phyloP scores from a whole-genome alignment of 53 echinoderm and acorn worm genomes.

The Echinarachnius parma region DNA sequence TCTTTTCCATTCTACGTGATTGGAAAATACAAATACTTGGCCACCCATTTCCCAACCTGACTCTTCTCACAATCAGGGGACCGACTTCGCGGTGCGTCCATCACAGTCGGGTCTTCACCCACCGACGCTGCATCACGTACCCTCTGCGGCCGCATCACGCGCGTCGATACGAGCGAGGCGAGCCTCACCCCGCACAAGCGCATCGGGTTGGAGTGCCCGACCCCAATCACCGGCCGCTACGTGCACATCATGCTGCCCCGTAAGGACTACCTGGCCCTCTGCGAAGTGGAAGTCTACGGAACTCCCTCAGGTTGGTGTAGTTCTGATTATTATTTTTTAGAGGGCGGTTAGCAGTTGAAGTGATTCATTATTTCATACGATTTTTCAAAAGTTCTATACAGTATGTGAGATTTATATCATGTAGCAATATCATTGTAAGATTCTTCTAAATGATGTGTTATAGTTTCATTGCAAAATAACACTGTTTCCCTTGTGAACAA shows the following conservation, averaged over 20 bases:
- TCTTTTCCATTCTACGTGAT: neutral
- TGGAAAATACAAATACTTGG: too few species aligned
- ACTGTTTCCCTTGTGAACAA: too few species aligned
- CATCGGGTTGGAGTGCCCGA: conserved; percentile 47
- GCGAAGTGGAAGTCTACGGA: conserved; percentile 90
- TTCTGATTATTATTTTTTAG: too few species aligned
- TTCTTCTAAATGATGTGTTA: too few species aligned
- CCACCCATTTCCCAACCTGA: too few species aligned
- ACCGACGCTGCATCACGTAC: conserved; percentile 31
- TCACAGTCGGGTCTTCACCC: conserved; percentile 30
- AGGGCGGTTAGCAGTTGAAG: too few species aligned
- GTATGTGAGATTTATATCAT: too few species aligned
- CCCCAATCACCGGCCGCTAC: conserved; percentile 51
- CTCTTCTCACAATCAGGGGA: too few species aligned
- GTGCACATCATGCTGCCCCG: conserved; percentile 58
- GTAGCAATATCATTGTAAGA: too few species aligned
- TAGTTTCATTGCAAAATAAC: too few species aligned
- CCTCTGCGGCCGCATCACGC: conserved; percentile 58
- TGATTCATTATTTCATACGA: too few species aligned
- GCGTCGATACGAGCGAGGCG: conserved; percentile 29
- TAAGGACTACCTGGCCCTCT: conserved; percentile 60
- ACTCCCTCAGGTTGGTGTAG: neutral
- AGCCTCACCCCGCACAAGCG: conserved; percentile 14
- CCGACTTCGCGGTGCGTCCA: conserved; percentile 36
- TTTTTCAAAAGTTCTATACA: too few species aligned